phyloP scores from a whole-genome alignment of 2,888 invertebrate species.

The Dromius quadrimaculatus region DNA sequence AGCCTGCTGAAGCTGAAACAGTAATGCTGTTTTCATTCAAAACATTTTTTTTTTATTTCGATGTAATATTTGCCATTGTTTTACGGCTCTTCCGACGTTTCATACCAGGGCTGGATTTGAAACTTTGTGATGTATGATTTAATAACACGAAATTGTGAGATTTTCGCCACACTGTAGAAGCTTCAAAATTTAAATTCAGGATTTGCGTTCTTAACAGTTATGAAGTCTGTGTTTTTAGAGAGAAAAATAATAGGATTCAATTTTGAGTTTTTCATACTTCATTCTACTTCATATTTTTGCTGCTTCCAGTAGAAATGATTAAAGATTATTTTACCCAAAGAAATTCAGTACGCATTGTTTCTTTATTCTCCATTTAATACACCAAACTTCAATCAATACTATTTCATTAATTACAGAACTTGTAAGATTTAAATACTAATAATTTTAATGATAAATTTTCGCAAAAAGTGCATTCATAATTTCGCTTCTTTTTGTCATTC shows the following conservation, averaged over 20 bases:
- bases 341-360: too few species aligned
- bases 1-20: constrained; percentile 15
- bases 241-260: not conserved
- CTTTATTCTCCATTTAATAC: too few species aligned
- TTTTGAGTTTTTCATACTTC: not conserved
- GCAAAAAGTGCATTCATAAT: too few species aligned
- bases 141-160: constrained; percentile 15
- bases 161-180: constrained; percentile 9
- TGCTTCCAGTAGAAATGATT: not conserved
- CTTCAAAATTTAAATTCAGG: constrained; percentile 5
- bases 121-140: constrained; percentile 42
- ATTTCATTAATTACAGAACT: too few species aligned
- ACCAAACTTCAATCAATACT: too few species aligned
- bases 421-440: too few species aligned
- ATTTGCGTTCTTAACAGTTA: not conserved
- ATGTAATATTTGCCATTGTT: constrained; percentile 51
- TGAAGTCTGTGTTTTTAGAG: too few species aligned
- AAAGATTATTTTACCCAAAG: not conserved
- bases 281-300: not conserved
- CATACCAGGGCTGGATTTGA: constrained; percentile 23
- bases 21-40: constrained; percentile 51
- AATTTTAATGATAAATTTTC: too few species aligned
- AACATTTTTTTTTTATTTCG: constrained; percentile 49
- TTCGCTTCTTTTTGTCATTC: too few species aligned
- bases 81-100: constrained; percentile 40